Evolutionary conservation across 2,888 invertebrate genomes (phyloP).

Genomic region (Sinelater perroti): DNA sequence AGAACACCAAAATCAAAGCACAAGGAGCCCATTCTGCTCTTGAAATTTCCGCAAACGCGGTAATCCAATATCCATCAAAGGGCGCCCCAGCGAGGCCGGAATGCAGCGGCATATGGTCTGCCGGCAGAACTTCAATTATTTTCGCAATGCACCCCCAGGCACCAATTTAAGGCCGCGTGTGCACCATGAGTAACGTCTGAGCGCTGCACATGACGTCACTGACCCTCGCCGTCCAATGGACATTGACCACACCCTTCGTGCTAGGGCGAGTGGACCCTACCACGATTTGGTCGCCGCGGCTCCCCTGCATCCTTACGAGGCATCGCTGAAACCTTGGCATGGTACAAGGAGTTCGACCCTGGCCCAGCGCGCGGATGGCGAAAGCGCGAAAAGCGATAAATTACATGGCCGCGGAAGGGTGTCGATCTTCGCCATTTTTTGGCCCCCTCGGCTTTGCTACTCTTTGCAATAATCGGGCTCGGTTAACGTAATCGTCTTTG

Average conservation of each 20-base stretch:
- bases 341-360: conserved; percentile 27
- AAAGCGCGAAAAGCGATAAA: conserved; percentile 49
- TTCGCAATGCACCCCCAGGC: conserved; percentile 39
- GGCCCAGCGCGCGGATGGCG: conserved; percentile 45
- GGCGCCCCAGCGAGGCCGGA: conserved; percentile 30
- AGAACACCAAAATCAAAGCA: conserved; percentile 25
- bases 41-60: conserved; percentile 38
- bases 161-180: conserved; percentile 31
- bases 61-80: conserved; percentile 40
- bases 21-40: no score
- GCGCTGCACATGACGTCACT: conserved; percentile 44
- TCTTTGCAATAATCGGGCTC: no score
- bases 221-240: conserved; percentile 49
- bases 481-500: conserved; percentile 18
- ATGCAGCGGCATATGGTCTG: conserved; percentile 42
- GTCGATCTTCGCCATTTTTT: conserved; percentile 46
- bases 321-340: conserved; percentile 29
- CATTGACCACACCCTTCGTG: conserved; percentile 51
- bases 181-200: conserved; percentile 38
- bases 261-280: conserved; percentile 50
- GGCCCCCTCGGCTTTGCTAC: conserved; percentile 18
- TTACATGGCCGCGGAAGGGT: conserved; percentile 47
- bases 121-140: conserved; percentile 44
- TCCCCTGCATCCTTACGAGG: conserved; percentile 16
- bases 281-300: conserved; percentile 42